These are phyloP conservation scores for Cataglyphis hispanica DNA, from an alignment of 1,140 invertebrate species.

Conservation along the genomic window DNA sequence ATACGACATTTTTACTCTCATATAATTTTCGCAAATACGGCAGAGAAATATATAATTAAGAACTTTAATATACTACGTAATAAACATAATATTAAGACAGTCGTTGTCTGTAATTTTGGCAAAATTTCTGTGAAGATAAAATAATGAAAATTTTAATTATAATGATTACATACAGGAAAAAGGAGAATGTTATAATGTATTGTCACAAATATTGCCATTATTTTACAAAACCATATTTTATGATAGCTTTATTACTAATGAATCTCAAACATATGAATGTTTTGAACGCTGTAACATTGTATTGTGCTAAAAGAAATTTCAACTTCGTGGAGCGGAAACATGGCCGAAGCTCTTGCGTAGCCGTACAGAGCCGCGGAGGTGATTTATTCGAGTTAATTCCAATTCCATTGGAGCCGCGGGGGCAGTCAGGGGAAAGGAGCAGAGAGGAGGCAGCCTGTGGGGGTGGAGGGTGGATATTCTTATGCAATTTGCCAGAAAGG, in stretches of 20 bases:
- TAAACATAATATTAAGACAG: neutral
- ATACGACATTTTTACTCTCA: constrained; percentile 36
- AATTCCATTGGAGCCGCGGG: constrained; percentile 87
- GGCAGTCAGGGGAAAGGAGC: constrained; percentile 70
- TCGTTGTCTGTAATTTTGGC: neutral
- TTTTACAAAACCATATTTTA: neutral
- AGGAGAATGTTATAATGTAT: neutral
- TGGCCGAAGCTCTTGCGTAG: constrained; percentile 76
- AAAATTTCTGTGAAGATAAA: neutral
- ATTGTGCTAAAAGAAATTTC: constrained; percentile 84
- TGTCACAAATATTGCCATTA: neutral
- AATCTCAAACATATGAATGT: constrained; percentile 19
- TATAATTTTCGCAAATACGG: neutral
- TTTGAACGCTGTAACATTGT: constrained; percentile 57
- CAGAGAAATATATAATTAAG: neutral
- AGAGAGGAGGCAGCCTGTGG: constrained; percentile 70
- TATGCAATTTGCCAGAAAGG: constrained; percentile 88
- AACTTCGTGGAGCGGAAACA: constrained; percentile 75
- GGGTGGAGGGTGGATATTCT: constrained; percentile 85
- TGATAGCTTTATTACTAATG: neutral
- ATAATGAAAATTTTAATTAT: neutral
- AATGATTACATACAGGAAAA: neutral
- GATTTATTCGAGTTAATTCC: constrained; percentile 87
- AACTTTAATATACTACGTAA: neutral
- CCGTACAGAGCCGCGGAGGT: constrained; percentile 82